Base-by-base conservation (phyloP, 2,888 invertebrate genomes). In the Nemoura dubitans region DNA sequence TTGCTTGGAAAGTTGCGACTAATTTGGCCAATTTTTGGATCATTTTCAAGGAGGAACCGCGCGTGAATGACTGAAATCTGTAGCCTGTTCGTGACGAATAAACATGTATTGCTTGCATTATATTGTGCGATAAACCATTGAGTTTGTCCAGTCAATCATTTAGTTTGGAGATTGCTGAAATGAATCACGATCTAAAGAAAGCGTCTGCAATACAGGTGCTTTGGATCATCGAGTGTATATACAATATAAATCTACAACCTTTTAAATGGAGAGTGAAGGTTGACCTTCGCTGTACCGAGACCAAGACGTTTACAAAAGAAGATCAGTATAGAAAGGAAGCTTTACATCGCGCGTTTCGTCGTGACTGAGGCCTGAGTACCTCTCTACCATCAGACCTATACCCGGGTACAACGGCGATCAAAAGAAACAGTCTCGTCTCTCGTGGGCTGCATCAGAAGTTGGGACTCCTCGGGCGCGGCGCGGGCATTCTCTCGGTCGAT, bases 1-100 rank as follows among this genome's bases (percentile, higher is more conserved):
- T 29, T 81, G 30, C 27, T 30, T n/a, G 28, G 28, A 30, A 30
- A 30, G 28, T 26, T 78, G 10, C 28, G 78, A 25, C 27, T 25
- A 30, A 81, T 29, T 81, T 81, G 81, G 81, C n/a, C 81, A 81
- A 81, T 81, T 81, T 81, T 59, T 21, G 59, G 59, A 59, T 59
- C 3, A 59, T 59, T 10, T 21, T 59, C 59, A 21, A 21, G 59
- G 21, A 59, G 59, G 59, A 59, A 21, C 59, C 59, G 59, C 59
- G 36, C 36, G 36, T 36, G 10, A 36, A 36, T 36, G 36, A 36
- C 36, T 36, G 36, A 36, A 36, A 36, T 36, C 36, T n/a, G n/a
- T n/a, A 36, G 10, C 36, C 10, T 7, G 59, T 21, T 59, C 59
- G 59, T 59, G 59, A 59, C 14, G 2, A 59, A 59, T 59, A 21